Evolutionary conservation across 2,888 invertebrate genomes (phyloP), one percentile per base, ranked within the genome.

Genomic region (Cryptocephalus moraei): DNA sequence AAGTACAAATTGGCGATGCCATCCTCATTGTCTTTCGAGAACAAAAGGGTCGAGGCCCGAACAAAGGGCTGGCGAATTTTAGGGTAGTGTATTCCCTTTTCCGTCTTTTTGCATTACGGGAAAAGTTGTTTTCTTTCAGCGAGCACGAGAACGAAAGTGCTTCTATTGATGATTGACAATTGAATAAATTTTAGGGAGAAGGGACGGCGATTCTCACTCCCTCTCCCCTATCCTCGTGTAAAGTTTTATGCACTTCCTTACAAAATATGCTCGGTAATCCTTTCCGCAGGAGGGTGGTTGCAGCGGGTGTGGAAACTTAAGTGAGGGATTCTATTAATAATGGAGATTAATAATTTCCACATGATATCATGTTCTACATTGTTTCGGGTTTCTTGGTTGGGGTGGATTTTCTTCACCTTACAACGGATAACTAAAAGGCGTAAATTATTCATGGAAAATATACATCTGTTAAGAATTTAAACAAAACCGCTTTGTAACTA

Each of bases 191-290:
- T 8, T 14, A 22, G 33, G 39, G 22, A 41, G 38, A 22, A 32
- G 32, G 39, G 40, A 32, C 11, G 36, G 12, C 11, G 36, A 36
- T 11, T 36, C 36, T 36, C 12, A 39, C 11, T 38, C 33, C 13
- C 40, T 34, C 36, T 14, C 31, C 33, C 13, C 45, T 36, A 13
- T 14, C 11, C 9, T 2, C 8, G 33, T 22, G 11, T 40, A 13
- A 12, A 11, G 36, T 36, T 11, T n/a, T 36, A 52, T 49, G 40
- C 33, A 48, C 46, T 48, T 46, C 47, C 46, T 45, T 39, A 39
- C 45, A 41, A 48, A 50, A 52, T 48, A 49, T 53, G 52, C 52
- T 47, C 45, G 11, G 52, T 52, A 50, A 52, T 49, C 50, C 44
- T 46, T 41, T 39, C 48, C 48, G 46, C 48, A 45, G 48, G 44